Conservation (phyloP, 2,888 invertebrate genomes). For the Notodonta dromedarius region DNA sequence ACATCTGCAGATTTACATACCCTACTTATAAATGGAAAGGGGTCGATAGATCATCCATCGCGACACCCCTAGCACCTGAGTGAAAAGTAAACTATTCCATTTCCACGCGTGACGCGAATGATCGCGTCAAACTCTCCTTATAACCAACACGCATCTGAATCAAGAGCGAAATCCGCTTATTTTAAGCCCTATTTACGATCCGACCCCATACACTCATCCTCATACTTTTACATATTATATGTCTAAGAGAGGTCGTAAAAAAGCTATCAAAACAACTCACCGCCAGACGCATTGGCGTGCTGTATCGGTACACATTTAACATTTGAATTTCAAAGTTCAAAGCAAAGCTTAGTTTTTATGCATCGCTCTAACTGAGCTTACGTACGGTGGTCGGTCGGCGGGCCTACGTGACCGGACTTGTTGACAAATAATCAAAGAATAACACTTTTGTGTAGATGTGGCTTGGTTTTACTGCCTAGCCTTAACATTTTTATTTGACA, state of each 20-base stretch:
- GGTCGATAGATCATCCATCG: not conserved
- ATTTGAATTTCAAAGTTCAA: slow-evolving; percentile 82
- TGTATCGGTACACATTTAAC: slow-evolving; percentile 65
- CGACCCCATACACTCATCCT: slow-evolving; percentile 22
- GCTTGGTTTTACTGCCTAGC: not conserved
- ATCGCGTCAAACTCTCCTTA: slow-evolving; percentile 11
- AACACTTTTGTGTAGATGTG: slow-evolving; percentile 19
- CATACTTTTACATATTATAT: slow-evolving; percentile 13
- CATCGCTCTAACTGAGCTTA: slow-evolving; percentile 81
- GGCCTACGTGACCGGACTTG: slow-evolving; percentile 73
- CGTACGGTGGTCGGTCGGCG: slow-evolving; percentile 73
- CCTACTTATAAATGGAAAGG: not conserved
- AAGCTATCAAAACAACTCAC: slow-evolving; percentile 44
- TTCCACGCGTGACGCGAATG: slow-evolving; percentile 37
- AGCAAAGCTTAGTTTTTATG: slow-evolving; percentile 80
- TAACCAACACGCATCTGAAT: slow-evolving; percentile 12
- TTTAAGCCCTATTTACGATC: slow-evolving; percentile 39
- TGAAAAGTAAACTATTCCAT: slow-evolving; percentile 32
- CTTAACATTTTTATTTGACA: no score
- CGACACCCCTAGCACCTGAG: not conserved
- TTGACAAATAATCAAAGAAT: slow-evolving; percentile 61
- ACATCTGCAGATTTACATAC: not conserved
- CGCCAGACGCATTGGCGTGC: slow-evolving; percentile 58
- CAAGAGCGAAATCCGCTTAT: slow-evolving; percentile 41
- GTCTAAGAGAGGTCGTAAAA: slow-evolving; percentile 30